phyloP scores from a whole-genome alignment of 2,113 vertebrate genomes.

The Stigmatopora argus region DNA sequence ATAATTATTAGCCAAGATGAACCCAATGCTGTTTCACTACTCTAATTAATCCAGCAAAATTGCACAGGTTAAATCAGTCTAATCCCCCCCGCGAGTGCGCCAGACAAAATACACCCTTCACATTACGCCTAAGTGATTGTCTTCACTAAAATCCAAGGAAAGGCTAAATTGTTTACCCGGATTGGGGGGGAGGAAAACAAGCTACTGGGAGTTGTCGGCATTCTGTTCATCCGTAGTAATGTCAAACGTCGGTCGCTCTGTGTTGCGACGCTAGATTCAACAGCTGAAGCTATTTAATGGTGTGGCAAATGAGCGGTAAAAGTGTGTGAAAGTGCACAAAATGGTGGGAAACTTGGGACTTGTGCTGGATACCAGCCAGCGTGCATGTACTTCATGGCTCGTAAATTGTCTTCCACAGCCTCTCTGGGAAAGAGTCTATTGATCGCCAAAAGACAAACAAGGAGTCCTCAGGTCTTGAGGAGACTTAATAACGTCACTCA shows the following conservation, averaged over 20 bases:
- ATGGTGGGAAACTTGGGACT: background rate
- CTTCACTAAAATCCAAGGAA: background rate
- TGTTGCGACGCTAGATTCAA: background rate
- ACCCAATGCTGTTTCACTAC: background rate
- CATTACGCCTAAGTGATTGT: background rate
- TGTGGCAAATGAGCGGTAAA: constrained; percentile 2
- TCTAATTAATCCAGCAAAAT: background rate
- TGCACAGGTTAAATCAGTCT: too few relatives aligned
- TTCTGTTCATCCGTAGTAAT: background rate
- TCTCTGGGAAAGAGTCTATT: background rate
- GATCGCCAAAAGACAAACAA: constrained; percentile 3
- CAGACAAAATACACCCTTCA: background rate
- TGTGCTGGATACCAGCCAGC: background rate
- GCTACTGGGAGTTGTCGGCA: background rate
- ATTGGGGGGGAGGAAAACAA: background rate
- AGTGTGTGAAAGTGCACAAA: background rate
- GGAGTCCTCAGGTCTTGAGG: background rate
- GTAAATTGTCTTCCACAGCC: background rate
- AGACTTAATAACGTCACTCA: constrained; percentile 4
- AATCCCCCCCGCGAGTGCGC: background rate
- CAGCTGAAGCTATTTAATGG: constrained; percentile 4
- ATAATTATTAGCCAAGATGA: too few relatives aligned
- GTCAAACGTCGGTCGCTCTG: background rate
- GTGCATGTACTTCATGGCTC: constrained; percentile 2
- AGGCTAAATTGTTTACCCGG: background rate